Percentiles rank a stretch among this genome's conserved stretches.
Conservation (phyloP, 1,140 invertebrate species). For the Drosophila tani region DNA sequence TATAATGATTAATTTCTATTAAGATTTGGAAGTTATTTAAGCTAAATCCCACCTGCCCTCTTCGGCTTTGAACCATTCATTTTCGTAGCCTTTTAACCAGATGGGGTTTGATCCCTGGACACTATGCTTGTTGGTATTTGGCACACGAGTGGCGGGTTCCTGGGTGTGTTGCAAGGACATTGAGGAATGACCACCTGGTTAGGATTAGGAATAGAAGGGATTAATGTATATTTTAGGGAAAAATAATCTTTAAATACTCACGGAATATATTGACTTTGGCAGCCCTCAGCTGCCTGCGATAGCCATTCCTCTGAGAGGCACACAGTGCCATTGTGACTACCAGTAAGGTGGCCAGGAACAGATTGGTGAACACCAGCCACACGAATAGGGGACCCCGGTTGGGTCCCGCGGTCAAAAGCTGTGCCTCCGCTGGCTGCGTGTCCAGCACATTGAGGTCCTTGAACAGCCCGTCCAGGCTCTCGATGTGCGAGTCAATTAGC, state of each 20-base stretch:
- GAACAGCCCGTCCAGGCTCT: conserved; percentile 94
- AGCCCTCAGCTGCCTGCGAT: conserved; percentile 95
- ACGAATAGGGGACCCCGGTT: conserved; percentile 87
- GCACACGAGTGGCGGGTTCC: conserved; percentile 88
- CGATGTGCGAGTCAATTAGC: conserved; percentile 96
- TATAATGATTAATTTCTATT: neutral
- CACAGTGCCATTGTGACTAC: conserved; percentile 92
- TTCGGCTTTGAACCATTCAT: conserved; percentile 96
- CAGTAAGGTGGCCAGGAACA: conserved; percentile 92
- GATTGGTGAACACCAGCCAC: conserved; percentile 92
- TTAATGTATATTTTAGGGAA: neutral
- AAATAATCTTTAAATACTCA: conserved; percentile 84
- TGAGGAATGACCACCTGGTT: conserved; percentile 67
- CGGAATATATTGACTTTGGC: conserved; percentile 97
- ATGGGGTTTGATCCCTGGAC: conserved; percentile 97
- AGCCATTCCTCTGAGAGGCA: conserved; percentile 92
- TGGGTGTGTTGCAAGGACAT: conserved; percentile 64
- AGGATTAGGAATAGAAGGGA: neutral
- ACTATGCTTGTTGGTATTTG: conserved; percentile 97
- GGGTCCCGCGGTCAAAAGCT: conserved; percentile 86
- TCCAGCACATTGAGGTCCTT: conserved; percentile 97
- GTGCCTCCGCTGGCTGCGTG: conserved; percentile 92
- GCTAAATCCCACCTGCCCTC: conserved; percentile 87
- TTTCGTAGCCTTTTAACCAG: conserved; percentile 97
- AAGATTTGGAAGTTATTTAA: neutral